Evolutionary conservation across 35 echinoderm and acorn worm genomes (phyloP), one percentile per base, ranked within the genome.

Genomic region (Anneissia japonica): DNA sequence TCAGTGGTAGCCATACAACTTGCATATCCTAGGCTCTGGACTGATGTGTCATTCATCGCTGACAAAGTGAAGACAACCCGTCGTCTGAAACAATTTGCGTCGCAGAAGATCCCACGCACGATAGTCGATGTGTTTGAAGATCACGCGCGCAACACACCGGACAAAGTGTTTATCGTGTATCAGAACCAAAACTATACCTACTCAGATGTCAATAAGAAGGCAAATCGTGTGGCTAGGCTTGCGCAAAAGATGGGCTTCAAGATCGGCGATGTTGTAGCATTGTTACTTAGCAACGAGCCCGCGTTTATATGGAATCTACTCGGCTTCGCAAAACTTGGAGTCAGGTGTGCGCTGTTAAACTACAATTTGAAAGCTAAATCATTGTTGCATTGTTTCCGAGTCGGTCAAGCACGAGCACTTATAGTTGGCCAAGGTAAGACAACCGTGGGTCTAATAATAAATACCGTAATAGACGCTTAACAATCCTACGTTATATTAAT

Each of bases 321-420:
- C 9, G 96, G 92, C 4, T 89, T 99, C 82, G 81, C 92, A 11
- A 99, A 99, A 85, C 75, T 94, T 32, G 96, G 96, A 3, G 96
- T 99, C 39, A 99, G 92, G 4, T 93, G 96, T 77, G 91, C 96
- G 0, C 81, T 99, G 17, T 74, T 99, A 77, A 99, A 99, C 76
- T 93, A 91, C 74, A 99, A 99, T 38, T 84, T 99, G 14, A 37
- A 89, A 43, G 82, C 92, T 3, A 91, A 93, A 46, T 86, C 84
- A 3, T 72, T 99, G 3, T 37, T 99, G 37, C 96, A 99, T 37
- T 99, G 96, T 74, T 84, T 99, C 30, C 79, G 94, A 35, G 80
- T 93, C 12, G 91, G 96, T 36, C 84, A 92, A 82, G 92, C 96
- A 6, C 87, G 77, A 46, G 83, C 87, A 16, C 89, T 99, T 0